Percentiles rank a stretch among this genome's conserved stretches.
Conservation (phyloP, 37 sponge, comb jelly and placozoan genomes). For the Ianthella basta region DNA sequence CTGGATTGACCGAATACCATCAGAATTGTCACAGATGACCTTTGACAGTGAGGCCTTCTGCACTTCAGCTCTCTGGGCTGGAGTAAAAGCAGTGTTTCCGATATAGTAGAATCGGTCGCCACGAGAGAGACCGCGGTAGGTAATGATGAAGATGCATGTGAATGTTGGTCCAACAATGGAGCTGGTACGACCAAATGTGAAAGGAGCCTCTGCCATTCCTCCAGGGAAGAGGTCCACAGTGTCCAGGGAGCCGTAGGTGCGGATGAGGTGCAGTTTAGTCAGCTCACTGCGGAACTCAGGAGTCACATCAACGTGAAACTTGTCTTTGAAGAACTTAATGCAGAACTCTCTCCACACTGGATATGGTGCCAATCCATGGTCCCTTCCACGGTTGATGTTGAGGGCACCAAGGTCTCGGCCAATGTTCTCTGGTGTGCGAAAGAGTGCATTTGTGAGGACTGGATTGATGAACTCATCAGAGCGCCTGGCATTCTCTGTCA, state of each 20-base stretch:
- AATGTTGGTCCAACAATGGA: slow-evolving; percentile 84
- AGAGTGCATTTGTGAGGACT: slow-evolving; percentile 68
- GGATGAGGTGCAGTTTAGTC: neutral
- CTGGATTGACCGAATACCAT: slow-evolving; percentile 49
- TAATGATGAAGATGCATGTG: slow-evolving; percentile 88
- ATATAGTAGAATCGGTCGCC: slow-evolving; percentile 91
- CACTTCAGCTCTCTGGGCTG: slow-evolving; percentile 55
- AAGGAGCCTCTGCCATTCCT: slow-evolving; percentile 75
- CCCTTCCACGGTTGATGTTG: slow-evolving; percentile 86
- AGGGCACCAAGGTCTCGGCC: slow-evolving; percentile 81
- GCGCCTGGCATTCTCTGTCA: slow-evolving; percentile 36
- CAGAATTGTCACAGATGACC: slow-evolving; percentile 86
- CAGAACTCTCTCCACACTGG: slow-evolving; percentile 50
- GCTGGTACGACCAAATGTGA: neutral
- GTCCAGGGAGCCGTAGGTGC: slow-evolving; percentile 24
- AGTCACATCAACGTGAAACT: slow-evolving; percentile 19
- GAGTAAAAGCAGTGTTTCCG: slow-evolving; percentile 68
- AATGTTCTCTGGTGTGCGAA: slow-evolving; percentile 3
- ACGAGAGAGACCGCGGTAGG: slow-evolving; percentile 65
- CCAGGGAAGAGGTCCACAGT: slow-evolving; percentile 79
- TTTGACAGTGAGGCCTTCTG: slow-evolving; percentile 47
- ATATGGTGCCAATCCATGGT: slow-evolving; percentile 87
- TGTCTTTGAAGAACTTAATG: slow-evolving; percentile 27
- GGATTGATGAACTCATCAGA: slow-evolving; percentile 70
- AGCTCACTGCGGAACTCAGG: neutral